Conservation (phyloP, 2,113 vertebrate species). For the Tetrax tetrax region DNA sequence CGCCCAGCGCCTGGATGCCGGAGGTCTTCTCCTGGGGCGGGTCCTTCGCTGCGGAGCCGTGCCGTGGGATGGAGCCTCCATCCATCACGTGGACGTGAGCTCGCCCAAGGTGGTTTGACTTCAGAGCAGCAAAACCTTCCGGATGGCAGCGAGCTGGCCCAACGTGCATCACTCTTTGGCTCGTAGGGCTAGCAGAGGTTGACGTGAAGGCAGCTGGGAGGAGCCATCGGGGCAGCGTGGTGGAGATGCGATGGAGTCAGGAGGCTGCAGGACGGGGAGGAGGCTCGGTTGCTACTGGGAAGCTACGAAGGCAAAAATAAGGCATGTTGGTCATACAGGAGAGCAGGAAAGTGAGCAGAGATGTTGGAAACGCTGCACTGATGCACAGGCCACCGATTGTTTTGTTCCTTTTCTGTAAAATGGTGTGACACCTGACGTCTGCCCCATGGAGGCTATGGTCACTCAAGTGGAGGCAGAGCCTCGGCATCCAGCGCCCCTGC, state of each 20-base stretch:
- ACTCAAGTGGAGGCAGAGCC: neutral
- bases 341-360: neutral
- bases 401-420: neutral
- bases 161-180: accelerated
- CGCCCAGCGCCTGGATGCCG: neutral
- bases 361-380: neutral
- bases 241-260: neutral
- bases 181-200: neutral
- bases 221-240: neutral
- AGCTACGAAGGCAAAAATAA: neutral
- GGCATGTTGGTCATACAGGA: neutral
- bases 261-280: neutral
- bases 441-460: neutral
- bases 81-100: neutral
- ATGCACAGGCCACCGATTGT: neutral
- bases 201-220: neutral
- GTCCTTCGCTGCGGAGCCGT: neutral
- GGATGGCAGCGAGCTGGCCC: neutral
- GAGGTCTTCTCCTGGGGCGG: neutral
- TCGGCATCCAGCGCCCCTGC: accelerated
- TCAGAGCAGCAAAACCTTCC: neutral
- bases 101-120: neutral
- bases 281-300: accelerated
- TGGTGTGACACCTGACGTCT: neutral
- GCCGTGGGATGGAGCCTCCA: neutral